Percentiles rank a stretch among this genome's conserved stretches.
Conservation (phyloP, 1,140 invertebrate species). For the Drosophila miranda region DNA sequence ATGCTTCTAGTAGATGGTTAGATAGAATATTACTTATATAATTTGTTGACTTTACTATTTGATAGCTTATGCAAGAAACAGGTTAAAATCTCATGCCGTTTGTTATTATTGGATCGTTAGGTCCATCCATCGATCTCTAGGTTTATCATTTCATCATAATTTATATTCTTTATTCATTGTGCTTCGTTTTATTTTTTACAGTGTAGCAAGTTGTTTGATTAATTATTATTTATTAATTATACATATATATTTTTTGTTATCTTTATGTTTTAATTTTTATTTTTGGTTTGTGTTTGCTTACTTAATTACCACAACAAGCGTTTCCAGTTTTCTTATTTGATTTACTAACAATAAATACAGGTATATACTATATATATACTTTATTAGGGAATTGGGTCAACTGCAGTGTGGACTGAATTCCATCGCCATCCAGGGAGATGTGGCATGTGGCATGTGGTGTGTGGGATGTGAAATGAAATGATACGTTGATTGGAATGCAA, state of each 20-base stretch:
- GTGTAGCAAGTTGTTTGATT: constrained; percentile 69
- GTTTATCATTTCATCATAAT: constrained; percentile 30
- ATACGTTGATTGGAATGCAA: no score
- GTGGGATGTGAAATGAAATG: no score
- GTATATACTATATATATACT: constrained; percentile 22
- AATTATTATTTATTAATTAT: constrained; percentile 58
- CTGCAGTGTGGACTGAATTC: constrained; percentile 8
- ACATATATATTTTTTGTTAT: constrained; percentile 21
- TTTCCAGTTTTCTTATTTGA: constrained; percentile 80
- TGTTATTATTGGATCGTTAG: constrained; percentile 63
- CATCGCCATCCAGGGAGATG: constrained; percentile 8
- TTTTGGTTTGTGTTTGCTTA: constrained; percentile 34
- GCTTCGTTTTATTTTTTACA: constrained; percentile 58
- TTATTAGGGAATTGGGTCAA: constrained; percentile 18
- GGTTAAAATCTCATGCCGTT: constrained; percentile 74
- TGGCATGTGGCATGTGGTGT: no score
- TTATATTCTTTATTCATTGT: constrained; percentile 31
- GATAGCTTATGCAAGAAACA: constrained; percentile 63
- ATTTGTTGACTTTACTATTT: constrained; percentile 34
- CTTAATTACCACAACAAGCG: constrained; percentile 79
- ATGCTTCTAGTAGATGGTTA: constrained; percentile 41
- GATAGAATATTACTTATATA: constrained; percentile 19
- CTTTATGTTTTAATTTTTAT: constrained; percentile 17
- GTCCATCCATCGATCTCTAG: constrained; percentile 61
- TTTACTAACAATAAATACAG: constrained; percentile 73